Conservation (phyloP, 2,888 invertebrate genomes). For the Melanchra persicariae region DNA sequence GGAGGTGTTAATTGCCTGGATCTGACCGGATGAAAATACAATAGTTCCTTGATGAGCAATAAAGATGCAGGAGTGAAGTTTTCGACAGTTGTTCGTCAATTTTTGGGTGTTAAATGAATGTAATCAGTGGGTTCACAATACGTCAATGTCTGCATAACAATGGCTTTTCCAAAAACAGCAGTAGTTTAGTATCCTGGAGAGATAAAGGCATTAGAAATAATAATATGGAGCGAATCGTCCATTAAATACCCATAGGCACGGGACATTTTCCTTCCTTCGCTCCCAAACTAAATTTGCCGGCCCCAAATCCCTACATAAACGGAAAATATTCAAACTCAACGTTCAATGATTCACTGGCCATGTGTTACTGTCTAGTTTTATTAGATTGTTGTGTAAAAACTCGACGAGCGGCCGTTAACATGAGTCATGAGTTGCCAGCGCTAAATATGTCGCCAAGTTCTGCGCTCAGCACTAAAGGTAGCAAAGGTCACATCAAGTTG, state of each 20-base stretch:
- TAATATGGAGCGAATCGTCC: neutral
- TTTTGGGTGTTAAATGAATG: slow-evolving; percentile 8
- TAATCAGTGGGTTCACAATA: neutral
- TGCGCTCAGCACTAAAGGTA: slow-evolving; percentile 61
- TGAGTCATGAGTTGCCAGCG: slow-evolving; percentile 65
- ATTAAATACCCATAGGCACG: neutral
- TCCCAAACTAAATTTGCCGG: neutral
- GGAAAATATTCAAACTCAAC: slow-evolving; percentile 64
- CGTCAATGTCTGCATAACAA: slow-evolving; percentile 11
- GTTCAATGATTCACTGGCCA: slow-evolving; percentile 64
- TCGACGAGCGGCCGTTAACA: slow-evolving; percentile 69
- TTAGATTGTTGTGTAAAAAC: slow-evolving; percentile 67
- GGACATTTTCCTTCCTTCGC: slow-evolving; percentile 11
- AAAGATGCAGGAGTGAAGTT: slow-evolving; percentile 11
- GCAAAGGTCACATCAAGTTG: slow-evolving; percentile 56
- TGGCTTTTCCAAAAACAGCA: neutral
- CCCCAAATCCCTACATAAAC: slow-evolving; percentile 58
- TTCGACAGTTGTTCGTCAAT: slow-evolving; percentile 8
- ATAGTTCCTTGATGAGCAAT: slow-evolving; percentile 34
- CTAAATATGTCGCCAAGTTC: slow-evolving; percentile 63
- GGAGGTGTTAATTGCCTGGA: slow-evolving; percentile 46
- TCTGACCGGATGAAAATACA: slow-evolving; percentile 17
- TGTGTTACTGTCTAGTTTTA: slow-evolving; percentile 64
- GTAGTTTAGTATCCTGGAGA: neutral
- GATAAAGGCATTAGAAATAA: too few relatives aligned